Base-by-base conservation (phyloP, 1,140 invertebrate species). In the fruit fly (Drosophila melanogaster) region DNA sequence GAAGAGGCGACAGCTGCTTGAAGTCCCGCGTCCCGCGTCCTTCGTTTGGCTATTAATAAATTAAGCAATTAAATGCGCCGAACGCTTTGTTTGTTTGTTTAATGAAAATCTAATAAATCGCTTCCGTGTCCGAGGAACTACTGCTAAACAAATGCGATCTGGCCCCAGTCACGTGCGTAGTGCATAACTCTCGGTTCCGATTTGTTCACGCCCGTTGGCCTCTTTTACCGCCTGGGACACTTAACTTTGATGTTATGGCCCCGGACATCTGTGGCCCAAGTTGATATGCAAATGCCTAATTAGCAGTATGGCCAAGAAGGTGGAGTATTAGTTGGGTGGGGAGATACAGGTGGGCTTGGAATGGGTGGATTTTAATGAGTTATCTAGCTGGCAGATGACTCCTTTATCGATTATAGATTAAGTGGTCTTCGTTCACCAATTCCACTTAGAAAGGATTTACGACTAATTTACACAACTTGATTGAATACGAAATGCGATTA, bases 41-140 rank as follows among this genome's bases (percentile, higher is more conserved):
- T 47, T 11, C 38, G 14, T 8, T 78, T 77, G 70, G 70, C 87
- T 87, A 87, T 86, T 86, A 83, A 86, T 86, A 86, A 86, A 86
- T 86, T 81, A 87, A 83, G 83, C 83, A 86, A 87, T 86, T 86
- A 86, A 87, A 87, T 76, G 83, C 61, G 70, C 55, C 73, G 75
- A 47, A 77, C 70, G 77, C 75, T 81, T 86, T 86, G 83, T 86
- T 87, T 86, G 83, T 86, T 87, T 87, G 66, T 65, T 72, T 79
- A 77, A 87, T 86, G 79, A 79, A 85, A 86, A 86, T 86, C 83
- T 67, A 86, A 86, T 86, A 79, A 86, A 76, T 86, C 80, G 74
- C 83, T 76, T 67, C 72, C 73, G 69, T 85, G 81, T 74, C 47
- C 54, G 15, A 40, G 67, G 22, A 67, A 57, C 53, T 49, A 75